Evolutionary conservation across 2,797 vertebrate species (phyloP).

Genomic region (Dryobates pubescens): DNA sequence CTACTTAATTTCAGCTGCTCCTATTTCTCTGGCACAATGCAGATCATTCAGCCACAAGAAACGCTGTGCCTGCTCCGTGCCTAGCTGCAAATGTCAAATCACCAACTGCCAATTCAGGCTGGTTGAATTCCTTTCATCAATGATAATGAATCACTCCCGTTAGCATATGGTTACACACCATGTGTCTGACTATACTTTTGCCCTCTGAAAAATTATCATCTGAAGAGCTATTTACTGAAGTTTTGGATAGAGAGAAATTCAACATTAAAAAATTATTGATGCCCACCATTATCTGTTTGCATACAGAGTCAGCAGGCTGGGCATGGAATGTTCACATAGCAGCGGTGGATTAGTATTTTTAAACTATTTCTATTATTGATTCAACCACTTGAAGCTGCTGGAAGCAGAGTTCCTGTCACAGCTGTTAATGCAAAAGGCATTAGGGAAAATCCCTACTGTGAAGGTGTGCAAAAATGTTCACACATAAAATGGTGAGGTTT

Average conservation of each 20-base stretch:
- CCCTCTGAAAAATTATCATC: slow-evolving; percentile 37
- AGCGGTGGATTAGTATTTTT: background rate
- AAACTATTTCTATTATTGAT: slow-evolving; percentile 47
- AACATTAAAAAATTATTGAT: slow-evolving; percentile 28
- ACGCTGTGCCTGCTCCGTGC: background rate
- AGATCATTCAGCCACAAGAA: background rate
- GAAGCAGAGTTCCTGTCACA: slow-evolving; percentile 46
- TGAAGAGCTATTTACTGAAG: slow-evolving; percentile 58
- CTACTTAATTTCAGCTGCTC: slow-evolving; percentile 16
- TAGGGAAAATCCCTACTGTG: slow-evolving; percentile 53
- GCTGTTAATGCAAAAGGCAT: slow-evolving; percentile 55
- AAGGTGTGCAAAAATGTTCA: slow-evolving; percentile 50
- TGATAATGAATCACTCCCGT: slow-evolving; percentile 59
- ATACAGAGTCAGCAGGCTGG: background rate
- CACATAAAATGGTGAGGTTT: slow-evolving; percentile 34
- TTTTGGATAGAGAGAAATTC: slow-evolving; percentile 45
- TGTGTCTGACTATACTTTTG: slow-evolving; percentile 53
- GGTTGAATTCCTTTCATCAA: slow-evolving; percentile 37
- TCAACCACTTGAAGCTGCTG: slow-evolving; percentile 49
- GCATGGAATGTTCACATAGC: slow-evolving; percentile 40
- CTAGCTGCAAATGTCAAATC: slow-evolving; percentile 19
- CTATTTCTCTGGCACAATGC: background rate
- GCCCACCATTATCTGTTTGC: slow-evolving; percentile 58
- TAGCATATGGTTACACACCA: slow-evolving; percentile 40
- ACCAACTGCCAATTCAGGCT: slow-evolving; percentile 34